Percentiles rank a stretch among this genome's conserved stretches.
Evolutionary conservation across 2,888 invertebrate genomes (phyloP).

Genomic region (Drosophila kambysellisi): DNA sequence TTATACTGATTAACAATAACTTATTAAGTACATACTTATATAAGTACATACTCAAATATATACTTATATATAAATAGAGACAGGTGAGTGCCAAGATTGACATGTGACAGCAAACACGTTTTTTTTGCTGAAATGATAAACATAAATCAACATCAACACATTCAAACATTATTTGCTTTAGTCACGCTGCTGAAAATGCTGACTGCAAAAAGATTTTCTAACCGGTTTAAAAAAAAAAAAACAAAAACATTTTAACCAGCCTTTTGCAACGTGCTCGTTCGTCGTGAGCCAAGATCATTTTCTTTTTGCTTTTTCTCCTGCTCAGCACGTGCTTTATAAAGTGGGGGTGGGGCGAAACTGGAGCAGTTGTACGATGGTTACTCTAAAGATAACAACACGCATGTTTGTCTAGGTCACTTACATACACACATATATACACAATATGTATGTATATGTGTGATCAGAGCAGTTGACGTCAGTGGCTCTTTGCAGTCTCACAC

Average conservation of each 20-base stretch:
- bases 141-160: constrained; percentile 23
- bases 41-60: neutral
- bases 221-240: constrained; percentile 58
- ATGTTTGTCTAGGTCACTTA: constrained; percentile 70
- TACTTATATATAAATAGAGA: neutral
- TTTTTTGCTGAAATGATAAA: constrained; percentile 4
- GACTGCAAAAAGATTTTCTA: constrained; percentile 66
- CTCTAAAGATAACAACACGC: constrained; percentile 55
- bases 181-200: constrained; percentile 55
- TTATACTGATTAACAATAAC: neutral
- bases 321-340: constrained; percentile 59
- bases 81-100: constrained; percentile 23
- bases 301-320: constrained; percentile 57
- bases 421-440: neutral
- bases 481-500: constrained; percentile 49
- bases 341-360: neutral
- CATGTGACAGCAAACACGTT: constrained; percentile 37
- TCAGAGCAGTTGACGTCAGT: constrained; percentile 20
- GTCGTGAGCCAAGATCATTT: constrained; percentile 56
- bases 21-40: neutral
- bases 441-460: constrained; percentile 1
- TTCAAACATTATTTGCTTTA: constrained; percentile 57
- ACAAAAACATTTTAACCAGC: constrained; percentile 52
- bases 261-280: constrained; percentile 21
- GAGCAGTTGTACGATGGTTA: constrained; percentile 39